These are phyloP conservation scores for Xenopus tropicalis DNA, from an alignment of 2,113 vertebrate genomes.

Conservation along the genomic window DNA sequence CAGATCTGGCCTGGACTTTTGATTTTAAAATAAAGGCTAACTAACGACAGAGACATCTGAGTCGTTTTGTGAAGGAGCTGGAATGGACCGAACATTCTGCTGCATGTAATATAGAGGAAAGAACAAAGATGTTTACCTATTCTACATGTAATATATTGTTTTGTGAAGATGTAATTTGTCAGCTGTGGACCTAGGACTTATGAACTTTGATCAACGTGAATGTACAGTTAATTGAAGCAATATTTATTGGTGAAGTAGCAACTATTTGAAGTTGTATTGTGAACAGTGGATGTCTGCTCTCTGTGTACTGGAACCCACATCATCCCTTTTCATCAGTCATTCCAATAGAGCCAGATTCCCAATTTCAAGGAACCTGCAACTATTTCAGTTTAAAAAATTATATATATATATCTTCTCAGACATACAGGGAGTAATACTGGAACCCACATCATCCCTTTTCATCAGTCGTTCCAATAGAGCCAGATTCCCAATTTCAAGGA, in stretches of 20 bases:
- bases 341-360: neutral
- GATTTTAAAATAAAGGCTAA: no score
- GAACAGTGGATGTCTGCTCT: conserved; percentile 10
- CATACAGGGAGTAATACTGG: neutral
- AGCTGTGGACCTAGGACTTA: neutral
- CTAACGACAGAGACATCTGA: no score
- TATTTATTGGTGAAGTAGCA: conserved; percentile 29
- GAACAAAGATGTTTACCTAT: conserved; percentile 19
- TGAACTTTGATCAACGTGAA: conserved; percentile 8
- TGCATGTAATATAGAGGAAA: conserved; percentile 24
- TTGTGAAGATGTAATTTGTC: conserved; percentile 30
- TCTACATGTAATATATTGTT: conserved; percentile 11
- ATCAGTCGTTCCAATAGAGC: neutral
- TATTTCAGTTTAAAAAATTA: neutral
- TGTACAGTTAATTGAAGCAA: conserved; percentile 26
- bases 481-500: neutral
- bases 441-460: neutral
- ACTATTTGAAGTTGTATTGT: conserved; percentile 1
- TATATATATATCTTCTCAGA: neutral
- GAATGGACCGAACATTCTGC: neutral
- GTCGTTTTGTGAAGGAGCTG: neutral
- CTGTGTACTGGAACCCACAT: neutral
- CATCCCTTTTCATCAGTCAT: neutral
- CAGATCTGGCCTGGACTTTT: no score
- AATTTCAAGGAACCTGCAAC: neutral